Evolutionary conservation across 2,797 vertebrate species (phyloP).

Genomic region (Megaceryle alcyon): DNA sequence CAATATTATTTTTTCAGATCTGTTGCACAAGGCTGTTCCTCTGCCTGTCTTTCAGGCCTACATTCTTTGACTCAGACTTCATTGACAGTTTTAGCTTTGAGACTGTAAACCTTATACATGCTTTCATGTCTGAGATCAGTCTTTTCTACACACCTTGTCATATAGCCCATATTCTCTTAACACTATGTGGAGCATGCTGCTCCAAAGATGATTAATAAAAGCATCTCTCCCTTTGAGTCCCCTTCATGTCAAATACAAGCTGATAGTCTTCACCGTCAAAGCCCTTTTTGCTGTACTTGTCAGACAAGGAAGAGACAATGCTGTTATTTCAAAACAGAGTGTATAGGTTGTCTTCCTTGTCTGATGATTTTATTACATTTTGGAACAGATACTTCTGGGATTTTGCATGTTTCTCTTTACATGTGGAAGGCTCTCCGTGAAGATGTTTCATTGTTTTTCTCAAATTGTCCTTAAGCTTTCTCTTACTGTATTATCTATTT

Average conservation of each 20-base stretch:
- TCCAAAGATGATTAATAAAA: background rate
- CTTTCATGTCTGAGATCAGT: background rate
- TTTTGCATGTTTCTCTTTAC: background rate
- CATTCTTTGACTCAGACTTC: background rate
- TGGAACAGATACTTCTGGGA: background rate
- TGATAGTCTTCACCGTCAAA: background rate
- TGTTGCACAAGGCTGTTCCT: background rate
- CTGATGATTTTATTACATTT: slow-evolving; percentile 10
- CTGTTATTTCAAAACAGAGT: too few relatives aligned
- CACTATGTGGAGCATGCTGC: background rate
- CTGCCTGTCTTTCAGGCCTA: background rate
- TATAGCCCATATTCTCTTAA: background rate
- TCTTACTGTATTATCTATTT: background rate
- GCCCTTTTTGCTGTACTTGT: background rate
- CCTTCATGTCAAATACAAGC: background rate
- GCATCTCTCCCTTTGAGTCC: background rate
- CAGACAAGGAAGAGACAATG: too few relatives aligned
- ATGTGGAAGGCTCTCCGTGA: background rate
- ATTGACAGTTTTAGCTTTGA: background rate
- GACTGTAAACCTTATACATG: background rate
- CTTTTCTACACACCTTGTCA: background rate
- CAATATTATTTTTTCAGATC: background rate
- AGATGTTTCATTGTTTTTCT: background rate
- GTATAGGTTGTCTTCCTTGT: background rate
- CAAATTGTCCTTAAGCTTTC: background rate